Base-by-base conservation (phyloP, 2,797 vertebrate genomes). In the Merluccius polli region DNA sequence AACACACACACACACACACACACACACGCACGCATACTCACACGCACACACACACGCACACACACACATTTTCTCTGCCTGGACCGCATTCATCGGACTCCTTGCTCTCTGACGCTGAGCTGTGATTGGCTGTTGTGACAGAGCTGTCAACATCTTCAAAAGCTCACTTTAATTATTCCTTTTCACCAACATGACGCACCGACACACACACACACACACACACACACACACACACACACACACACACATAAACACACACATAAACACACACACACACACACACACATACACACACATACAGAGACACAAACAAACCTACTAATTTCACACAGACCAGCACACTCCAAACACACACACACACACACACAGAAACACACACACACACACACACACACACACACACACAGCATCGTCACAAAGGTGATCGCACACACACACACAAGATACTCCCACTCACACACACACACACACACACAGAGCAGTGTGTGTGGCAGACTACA, bases 141-240 rank as follows among this genome's bases (percentile, higher is more conserved):
- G 88, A 78, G 85, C 85, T 91, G 87, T 89, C 89, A 89, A 85
- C 84, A 83, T 87, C 85, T 84, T 87, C 85, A 86, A 87, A 87
- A 90, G 89, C 92, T 89, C 75, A 71, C 84, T 93, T 93, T 93
- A 93, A 93, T 94, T 94, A 92, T 91, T 88, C 88, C 92, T 92
- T 93, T 93, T 92, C 90, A 91, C 86, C 81, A 85, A 85, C 81
- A 71, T 85, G 84, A 87, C 89, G 68, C 72, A 35, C 73, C 86
- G 71, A 48, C 68, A 71, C 70, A 72, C 70, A 65, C 70, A 69
- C 63, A 68, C 32, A 68, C 44, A 59, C 44, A 52, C 44, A 32
- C 72, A 73, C 18, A 38, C 31, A 27, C 1, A 71, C 4, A 70
- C 31, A 70, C 30, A 16, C 12, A 70, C 3, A 32, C 68, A 69